Evolutionary conservation across 2,797 vertebrate species (phyloP), one percentile per base, ranked within the genome.

Genomic region (Gorsachius magnificus): DNA sequence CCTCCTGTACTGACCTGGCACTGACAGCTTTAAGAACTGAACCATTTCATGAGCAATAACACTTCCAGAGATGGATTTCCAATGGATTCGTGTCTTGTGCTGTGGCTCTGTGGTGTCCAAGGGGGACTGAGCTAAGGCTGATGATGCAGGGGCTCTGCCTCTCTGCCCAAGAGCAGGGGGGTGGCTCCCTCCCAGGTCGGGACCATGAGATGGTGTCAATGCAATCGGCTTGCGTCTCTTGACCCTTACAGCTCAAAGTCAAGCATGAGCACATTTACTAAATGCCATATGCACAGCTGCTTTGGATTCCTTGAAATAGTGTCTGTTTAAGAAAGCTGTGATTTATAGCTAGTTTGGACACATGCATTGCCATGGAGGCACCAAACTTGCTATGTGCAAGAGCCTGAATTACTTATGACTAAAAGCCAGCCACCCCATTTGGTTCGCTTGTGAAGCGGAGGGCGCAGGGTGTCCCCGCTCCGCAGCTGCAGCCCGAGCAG

Each of bases 381-480:
- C 38, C 33, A 80, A 56, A 58, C 35, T 41, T 83, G 22, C 75
- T 83, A n/a, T 24, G 6, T 43, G 18, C 5, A 5, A 82, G 66
- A 69, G 1, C 50, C 38, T 83, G 56, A 80, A 80, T 76, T 68
- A 79, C 41, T 48, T 57, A 31, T 65, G 68, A 87, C 11, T 71
- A 72, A 80, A 64, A 74, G 46, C 58, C 68, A 76, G 29, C 13
- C 16, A 54, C 13, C 16, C 14, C 4, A 1, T 85, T 65, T 5
- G 6, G 10, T 68, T 83, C 7, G 18, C 33, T 46, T 51, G 28
- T 25, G 38, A 58, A 58, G 16, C 2, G 0, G 10, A 69, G 22
- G 35, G 58, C 1, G 1, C 24, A 10, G 48, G 35, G 20, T 21
- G 5, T 31, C 36, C 29, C 51, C 0, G 1, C n/a, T 66, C 53